Evolutionary conservation across 2,888 invertebrate genomes (phyloP).

Genomic region (Drosophila tanythrix): DNA sequence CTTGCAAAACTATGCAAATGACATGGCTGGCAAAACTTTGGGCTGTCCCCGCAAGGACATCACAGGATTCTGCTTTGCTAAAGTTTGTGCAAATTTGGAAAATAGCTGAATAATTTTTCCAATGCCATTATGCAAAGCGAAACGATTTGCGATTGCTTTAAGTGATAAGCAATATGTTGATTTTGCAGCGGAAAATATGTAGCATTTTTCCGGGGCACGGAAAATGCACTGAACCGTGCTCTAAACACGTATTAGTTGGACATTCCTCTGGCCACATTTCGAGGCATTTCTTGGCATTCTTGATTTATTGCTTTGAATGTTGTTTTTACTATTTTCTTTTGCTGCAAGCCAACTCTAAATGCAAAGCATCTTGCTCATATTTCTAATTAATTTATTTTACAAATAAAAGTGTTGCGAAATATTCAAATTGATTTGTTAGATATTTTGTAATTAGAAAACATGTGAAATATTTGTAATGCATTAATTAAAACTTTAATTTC

Average conservation of each 20-base stretch:
- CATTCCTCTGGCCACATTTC: not conserved
- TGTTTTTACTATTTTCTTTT: not conserved
- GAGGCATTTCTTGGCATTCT: constrained; percentile 4
- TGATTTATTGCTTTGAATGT: constrained; percentile 11
- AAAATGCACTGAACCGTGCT: constrained; percentile 30
- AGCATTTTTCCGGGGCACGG: not conserved
- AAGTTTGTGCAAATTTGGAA: constrained; percentile 53
- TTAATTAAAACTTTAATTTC: not conserved
- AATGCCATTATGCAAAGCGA: constrained; percentile 74
- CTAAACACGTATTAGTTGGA: not conserved
- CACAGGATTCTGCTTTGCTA: constrained; percentile 14
- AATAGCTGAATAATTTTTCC: constrained; percentile 64
- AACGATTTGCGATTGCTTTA: constrained; percentile 79
- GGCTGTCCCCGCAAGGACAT: constrained; percentile 45
- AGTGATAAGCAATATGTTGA: constrained; percentile 76
- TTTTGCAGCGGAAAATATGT: constrained; percentile 6
- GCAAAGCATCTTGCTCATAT: not conserved
- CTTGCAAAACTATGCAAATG: constrained; percentile 72
- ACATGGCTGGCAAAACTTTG: constrained; percentile 77
- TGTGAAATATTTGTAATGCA: not conserved
- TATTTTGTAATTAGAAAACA: not conserved
- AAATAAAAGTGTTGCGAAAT: not conserved
- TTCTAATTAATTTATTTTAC: too few species aligned
- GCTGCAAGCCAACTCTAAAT: not conserved
- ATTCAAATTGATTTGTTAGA: not conserved